Conservation (phyloP, 2,888 invertebrate species). For the Amaurobius ferox region DNA sequence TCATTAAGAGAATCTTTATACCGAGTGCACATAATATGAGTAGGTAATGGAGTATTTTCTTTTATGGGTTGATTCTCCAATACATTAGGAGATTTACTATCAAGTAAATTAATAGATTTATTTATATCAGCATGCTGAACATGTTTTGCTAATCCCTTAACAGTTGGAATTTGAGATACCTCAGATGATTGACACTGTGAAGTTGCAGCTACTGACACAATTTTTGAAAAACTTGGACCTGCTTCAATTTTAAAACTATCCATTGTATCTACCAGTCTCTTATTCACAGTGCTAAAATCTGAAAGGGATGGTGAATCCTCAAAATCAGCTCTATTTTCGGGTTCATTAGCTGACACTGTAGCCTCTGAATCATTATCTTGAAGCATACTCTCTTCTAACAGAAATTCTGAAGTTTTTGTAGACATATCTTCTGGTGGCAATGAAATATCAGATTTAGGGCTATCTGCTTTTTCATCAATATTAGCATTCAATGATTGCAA, state of each 20-base stretch:
- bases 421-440: neutral
- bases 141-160: neutral
- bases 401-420: neutral
- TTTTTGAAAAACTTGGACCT: neutral
- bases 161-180: neutral
- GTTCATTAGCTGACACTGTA: neutral
- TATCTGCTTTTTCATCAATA: neutral
- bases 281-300: neutral
- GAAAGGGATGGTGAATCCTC: neutral
- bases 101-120: neutral
- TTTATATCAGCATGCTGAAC: neutral
- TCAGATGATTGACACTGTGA: neutral
- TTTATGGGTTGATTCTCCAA: neutral
- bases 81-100: neutral
- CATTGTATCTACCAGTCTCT: neutral
- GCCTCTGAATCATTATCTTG: neutral
- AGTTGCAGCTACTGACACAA: neutral
- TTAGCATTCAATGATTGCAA: neutral
- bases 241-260: neutral
- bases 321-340: neutral
- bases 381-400: neutral
- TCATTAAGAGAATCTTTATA: slow-evolving; percentile 31
- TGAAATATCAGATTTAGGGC: neutral
- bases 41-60: slow-evolving; percentile 20
- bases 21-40: slow-evolving; percentile 56